Conservation (phyloP, 2,113 vertebrate species). For the Cyprinodon brontotheroides region DNA sequence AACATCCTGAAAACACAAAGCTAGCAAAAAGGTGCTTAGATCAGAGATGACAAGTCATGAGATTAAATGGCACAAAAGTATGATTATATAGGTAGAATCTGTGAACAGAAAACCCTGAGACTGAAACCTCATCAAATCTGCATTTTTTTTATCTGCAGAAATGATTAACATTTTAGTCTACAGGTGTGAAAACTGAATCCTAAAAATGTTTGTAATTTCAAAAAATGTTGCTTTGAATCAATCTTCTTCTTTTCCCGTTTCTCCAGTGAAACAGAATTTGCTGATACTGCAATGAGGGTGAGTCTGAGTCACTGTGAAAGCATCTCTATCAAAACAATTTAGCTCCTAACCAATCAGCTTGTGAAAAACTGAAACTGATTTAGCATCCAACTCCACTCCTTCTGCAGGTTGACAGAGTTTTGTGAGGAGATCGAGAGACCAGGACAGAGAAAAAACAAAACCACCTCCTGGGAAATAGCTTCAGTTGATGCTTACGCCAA, state of each 20-base stretch:
- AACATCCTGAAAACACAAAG: no score
- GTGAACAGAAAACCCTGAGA: no score
- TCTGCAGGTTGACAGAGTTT: background rate
- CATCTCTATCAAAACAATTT: background rate
- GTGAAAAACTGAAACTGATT: background rate
- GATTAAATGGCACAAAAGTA: no score
- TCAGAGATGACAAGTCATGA: no score
- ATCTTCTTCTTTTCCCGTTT: background rate
- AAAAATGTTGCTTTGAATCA: background rate
- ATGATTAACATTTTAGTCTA: no score
- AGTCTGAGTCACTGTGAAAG: background rate
- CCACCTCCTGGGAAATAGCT: background rate
- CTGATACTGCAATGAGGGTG: background rate
- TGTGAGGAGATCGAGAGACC: conserved; percentile 5
- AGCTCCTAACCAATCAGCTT: background rate
- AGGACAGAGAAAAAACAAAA: background rate
- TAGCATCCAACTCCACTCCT: background rate
- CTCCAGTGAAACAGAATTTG: background rate
- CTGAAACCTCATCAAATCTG: no score
- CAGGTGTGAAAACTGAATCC: background rate
- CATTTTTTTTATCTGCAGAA: no score
- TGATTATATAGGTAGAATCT: no score
- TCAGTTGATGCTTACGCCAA: fast-evolving
- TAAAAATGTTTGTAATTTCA: no score
- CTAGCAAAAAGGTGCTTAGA: no score